Evolutionary conservation across 1,140 invertebrate genomes (phyloP).

Genomic region (Lasioglossum albipes): DNA sequence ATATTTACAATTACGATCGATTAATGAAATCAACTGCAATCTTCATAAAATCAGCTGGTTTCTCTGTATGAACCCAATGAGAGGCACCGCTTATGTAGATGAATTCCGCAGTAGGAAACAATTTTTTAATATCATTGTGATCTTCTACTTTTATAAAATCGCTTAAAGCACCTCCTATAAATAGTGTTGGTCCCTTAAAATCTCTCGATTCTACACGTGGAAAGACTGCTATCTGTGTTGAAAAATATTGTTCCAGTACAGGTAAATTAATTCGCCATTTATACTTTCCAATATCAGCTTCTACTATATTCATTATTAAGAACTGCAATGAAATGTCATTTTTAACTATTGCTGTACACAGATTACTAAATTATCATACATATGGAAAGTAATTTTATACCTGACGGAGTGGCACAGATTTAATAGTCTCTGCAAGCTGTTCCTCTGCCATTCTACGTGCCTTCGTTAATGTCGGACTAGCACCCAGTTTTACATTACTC

Average conservation of each 20-base stretch:
- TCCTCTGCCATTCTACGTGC: slow-evolving; percentile 83
- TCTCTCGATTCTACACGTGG: slow-evolving; percentile 79
- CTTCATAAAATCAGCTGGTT: slow-evolving; percentile 89
- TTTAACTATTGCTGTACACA: slow-evolving; percentile 74
- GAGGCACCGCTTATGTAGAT: slow-evolving; percentile 89
- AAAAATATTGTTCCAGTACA: slow-evolving; percentile 84
- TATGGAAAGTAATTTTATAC: slow-evolving; percentile 67
- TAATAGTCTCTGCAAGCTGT: slow-evolving; percentile 77
- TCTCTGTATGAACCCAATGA: slow-evolving; percentile 96
- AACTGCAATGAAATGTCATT: slow-evolving; percentile 82
- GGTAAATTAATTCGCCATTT: slow-evolving; percentile 89
- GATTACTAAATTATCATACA: slow-evolving; percentile 48
- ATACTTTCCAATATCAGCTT: slow-evolving; percentile 83
- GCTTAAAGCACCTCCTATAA: slow-evolving; percentile 90
- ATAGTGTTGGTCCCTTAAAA: slow-evolving; percentile 87
- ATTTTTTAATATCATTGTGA: slow-evolving; percentile 84
- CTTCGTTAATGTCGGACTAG: slow-evolving; percentile 83
- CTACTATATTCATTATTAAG: slow-evolving; percentile 88
- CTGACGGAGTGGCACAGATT: slow-evolving; percentile 77
- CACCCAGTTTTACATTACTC: slow-evolving; percentile 81
- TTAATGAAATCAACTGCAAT: slow-evolving; percentile 76
- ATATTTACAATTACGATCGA: slow-evolving; percentile 36
- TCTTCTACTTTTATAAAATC: slow-evolving; percentile 88
- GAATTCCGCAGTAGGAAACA: slow-evolving; percentile 90
- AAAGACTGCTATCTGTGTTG: slow-evolving; percentile 84